These are phyloP conservation scores for Aleiodes leptofemur DNA, from an alignment of 2,888 invertebrate genomes.

Conservation along the genomic window DNA sequence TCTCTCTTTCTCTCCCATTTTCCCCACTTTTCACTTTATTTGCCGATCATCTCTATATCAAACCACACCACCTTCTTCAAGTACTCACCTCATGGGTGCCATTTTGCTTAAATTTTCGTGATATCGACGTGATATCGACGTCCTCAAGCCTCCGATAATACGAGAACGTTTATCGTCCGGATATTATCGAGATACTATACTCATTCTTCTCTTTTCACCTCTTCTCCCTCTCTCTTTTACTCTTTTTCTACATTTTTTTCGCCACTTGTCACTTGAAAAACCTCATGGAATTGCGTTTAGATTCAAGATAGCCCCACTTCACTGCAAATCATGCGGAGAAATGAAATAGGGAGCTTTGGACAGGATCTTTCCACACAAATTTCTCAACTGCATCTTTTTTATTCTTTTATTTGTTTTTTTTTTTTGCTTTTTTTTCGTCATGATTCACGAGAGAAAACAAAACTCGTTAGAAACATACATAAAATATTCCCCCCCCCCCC, in stretches of 20 bases:
- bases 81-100: conserved; percentile 35
- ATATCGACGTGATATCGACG: conserved; percentile 26
- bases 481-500: no score
- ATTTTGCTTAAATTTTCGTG: conserved; percentile 36
- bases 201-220: background rate
- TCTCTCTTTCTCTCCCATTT: conserved; percentile 42
- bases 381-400: conserved; percentile 4
- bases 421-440: no score
- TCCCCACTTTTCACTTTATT: conserved; percentile 1
- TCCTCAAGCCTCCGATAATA: conserved; percentile 12
- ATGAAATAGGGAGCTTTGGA: background rate
- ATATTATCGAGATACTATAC: conserved; percentile 28
- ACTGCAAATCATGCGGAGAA: background rate
- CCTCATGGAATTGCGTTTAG: conserved; percentile 1
- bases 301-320: background rate
- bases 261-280: background rate
- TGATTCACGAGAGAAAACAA: no score
- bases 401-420: no score
- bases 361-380: no score
- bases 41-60: conserved; percentile 19
- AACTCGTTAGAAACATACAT: no score
- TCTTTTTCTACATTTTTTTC: no score
- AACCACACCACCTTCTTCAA: conserved; percentile 10
- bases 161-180: conserved; percentile 30
- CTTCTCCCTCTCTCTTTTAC: background rate